phyloP scores from a whole-genome alignment of 2,797 vertebrate species.

The Intellagama lesueurii region DNA sequence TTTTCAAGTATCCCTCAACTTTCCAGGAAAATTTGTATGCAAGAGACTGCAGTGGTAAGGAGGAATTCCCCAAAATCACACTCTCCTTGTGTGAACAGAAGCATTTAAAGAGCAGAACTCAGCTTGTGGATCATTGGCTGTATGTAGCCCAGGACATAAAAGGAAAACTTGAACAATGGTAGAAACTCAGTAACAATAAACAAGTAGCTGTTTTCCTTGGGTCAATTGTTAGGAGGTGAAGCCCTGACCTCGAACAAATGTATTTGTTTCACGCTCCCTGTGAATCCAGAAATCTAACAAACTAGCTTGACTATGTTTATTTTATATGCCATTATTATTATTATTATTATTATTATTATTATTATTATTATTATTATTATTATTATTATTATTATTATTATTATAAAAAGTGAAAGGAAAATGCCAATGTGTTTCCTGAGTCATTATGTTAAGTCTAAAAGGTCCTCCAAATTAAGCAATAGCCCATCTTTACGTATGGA shows the following conservation, averaged over 20 bases:
- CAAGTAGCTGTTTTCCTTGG: too few species aligned
- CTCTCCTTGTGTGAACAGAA: not conserved
- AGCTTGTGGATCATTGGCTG: not conserved
- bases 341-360: too few species aligned
- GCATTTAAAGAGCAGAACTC: not conserved
- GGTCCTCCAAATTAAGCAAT: not conserved
- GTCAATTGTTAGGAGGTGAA: too few species aligned
- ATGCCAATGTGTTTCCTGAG: not conserved
- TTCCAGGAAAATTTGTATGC: not conserved
- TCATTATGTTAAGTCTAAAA: not conserved
- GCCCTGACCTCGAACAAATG: too few species aligned
- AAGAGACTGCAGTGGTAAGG: not conserved
- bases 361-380: too few species aligned
- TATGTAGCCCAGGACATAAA: not conserved
- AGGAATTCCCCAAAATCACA: not conserved
- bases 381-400: too few species aligned
- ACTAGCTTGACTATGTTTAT: too few species aligned
- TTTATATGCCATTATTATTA: too few species aligned
- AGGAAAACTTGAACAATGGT: not conserved
- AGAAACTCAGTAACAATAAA: not conserved
- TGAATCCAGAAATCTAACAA: too few species aligned
- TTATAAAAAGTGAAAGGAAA: not conserved
- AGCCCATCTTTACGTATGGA: not conserved
- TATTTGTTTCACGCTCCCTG: too few species aligned
- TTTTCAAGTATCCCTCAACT: not conserved